Evolutionary conservation across 2,888 invertebrate genomes (phyloP), one percentile per base, ranked within the genome.

Genomic region (Lepidochrysops patricia): DNA sequence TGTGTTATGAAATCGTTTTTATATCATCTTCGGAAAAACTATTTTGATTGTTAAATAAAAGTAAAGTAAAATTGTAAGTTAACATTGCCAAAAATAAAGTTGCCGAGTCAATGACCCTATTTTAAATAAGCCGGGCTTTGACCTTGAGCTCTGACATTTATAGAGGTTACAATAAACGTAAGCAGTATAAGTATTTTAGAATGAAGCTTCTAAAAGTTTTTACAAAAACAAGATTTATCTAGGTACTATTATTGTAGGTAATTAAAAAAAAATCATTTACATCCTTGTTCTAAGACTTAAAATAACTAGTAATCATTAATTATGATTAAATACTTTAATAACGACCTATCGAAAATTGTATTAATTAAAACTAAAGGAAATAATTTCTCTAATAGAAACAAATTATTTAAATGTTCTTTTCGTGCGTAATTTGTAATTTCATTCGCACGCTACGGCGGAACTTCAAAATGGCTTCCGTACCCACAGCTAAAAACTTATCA

Each of bases 61-160:
- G 19, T 19, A 43, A 43, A 19, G 43, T 43, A 23, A 43, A 43
- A 3, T 13, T 43, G 19, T 43, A 19, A 43, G 43, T 7, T 43
- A 43, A 43, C 19, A 23, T 50, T 50, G 50, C 29, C 29, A 19
- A 54, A 13, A 52, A 52, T 27, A 27, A 52, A 54, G 15, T 7
- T 13, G 32, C 12, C 15, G 12, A 19, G 54, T 54, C 29, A 54
- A 32, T 15, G 54, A 54, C 29, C 54, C 13, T 27, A 32, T 54
- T 54, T 12, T 15, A 32, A 54, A 32, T 32, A 15, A 52, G 32
- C 29, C 54, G 54, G 29, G 15, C 32, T 29, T 54, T 29, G 54
- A 27, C 54, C 54, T 54, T 54, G 54, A 54, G 54, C 29, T 19
- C 27, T 29, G 29, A 54, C 29, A 29, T 54, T 13, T n/a, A n/a